Conservation (phyloP, 2,797 vertebrate species). For the Chromobotia macracanthus region DNA sequence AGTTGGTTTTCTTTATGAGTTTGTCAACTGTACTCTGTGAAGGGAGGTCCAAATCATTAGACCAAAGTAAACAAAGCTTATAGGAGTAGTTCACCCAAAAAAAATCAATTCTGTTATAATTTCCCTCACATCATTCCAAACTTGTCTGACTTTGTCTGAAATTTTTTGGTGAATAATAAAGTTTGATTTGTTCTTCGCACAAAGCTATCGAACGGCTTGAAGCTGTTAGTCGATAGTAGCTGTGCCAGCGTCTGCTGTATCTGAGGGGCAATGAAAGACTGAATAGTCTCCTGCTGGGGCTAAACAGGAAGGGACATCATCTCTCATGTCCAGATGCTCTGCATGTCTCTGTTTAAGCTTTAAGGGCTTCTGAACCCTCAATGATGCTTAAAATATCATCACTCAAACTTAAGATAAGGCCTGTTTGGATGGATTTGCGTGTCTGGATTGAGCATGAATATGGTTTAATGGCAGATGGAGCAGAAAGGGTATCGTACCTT, state of each 20-base stretch:
- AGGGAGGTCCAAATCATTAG: conserved; percentile 20
- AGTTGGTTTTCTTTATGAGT: conserved; percentile 97
- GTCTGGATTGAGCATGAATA: conserved; percentile 13
- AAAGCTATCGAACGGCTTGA: too few species aligned
- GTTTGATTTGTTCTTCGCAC: too few species aligned
- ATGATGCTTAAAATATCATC: conserved; percentile 8
- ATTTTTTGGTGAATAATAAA: too few species aligned
- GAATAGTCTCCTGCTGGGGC: conserved; percentile 6
- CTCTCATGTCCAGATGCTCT: conserved; percentile 9
- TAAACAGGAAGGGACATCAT: neutral
- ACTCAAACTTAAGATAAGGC: neutral
- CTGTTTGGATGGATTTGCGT: neutral
- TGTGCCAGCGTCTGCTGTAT: conserved; percentile 9
- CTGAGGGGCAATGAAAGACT: conserved; percentile 25
- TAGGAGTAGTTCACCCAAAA: too few species aligned
- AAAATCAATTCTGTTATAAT: neutral
- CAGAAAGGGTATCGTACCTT: conserved; percentile 77
- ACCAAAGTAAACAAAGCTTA: neutral
- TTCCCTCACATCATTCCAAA: too few species aligned
- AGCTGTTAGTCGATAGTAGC: neutral
- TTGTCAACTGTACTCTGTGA: conserved; percentile 92
- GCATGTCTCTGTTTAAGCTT: conserved; percentile 7
- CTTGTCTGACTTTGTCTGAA: neutral
- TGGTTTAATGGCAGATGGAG: neutral
- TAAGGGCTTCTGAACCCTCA: conserved; percentile 8